Evolutionary conservation across 1,140 invertebrate genomes (phyloP), one percentile per base, ranked within the genome.

Genomic region (Hyposmocoma kahamanoa): DNA sequence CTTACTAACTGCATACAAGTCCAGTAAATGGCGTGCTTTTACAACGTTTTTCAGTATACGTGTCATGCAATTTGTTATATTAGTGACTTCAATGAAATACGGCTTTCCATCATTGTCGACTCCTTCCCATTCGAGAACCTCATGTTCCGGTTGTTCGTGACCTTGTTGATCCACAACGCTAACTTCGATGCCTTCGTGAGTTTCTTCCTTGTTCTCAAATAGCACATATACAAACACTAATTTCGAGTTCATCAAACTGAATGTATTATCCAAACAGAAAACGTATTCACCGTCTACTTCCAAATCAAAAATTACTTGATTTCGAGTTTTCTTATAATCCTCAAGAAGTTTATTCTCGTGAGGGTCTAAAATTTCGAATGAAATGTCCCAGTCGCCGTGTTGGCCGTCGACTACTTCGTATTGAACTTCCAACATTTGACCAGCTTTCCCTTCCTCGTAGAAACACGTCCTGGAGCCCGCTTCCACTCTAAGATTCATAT

Each of bases 181-280:
- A 53, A 85, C 83, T 59, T 94, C 92, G 38, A 93, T 86, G 30
- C 91, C 86, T 1, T 34, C 39, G 5, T n/a, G 17, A 22, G 28
- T 48, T 88, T n/a, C n/a, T 10, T 56, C 51, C 32, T 56, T 70
- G 55, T 86, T 82, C 59, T 94, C 92, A 38, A 94, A 86, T 32
- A 91, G 86, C 1, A 95, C 72, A 68, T 94, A 93, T 64, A 96
- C 92, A 67, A 93, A 95, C 0, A 96, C 91, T 3, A 92, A 89
- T 83, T 96, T 96, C 0, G 88, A 88, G 56, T 92, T 92, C 69
- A 93, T 92, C 30, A 90, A 75, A 69, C 93, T 94, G 65, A 92
- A 93, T 1, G 89, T 90, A 63, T 96, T 96, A 67, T 96, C 94
- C 74, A 95, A 91, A 68, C 95, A 96, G 54, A 95, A 90, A 32